Base-by-base conservation (phyloP, 2,797 vertebrate species). In the Rhabdomys pumilio region DNA sequence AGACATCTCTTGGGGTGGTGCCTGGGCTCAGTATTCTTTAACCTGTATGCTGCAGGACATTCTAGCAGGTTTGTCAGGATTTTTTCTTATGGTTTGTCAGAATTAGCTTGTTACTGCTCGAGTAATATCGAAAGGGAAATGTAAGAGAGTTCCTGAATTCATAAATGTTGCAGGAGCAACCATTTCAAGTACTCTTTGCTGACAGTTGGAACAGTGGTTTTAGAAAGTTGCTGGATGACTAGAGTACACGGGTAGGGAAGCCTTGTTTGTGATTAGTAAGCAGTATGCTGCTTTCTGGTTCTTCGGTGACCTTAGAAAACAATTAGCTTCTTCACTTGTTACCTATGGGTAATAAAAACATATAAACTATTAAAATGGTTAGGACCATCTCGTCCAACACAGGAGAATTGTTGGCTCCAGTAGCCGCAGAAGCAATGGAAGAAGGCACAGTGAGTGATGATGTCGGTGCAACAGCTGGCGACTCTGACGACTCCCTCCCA, bases 1-100 rank as follows among this genome's bases (percentile, higher is more conserved):
- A 91, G 99, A 99, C 98, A 99, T 99, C 98, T 99, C 99, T 77
- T 99, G 99, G 99, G 99, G 99, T 13, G 99, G 99, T 50, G 99
- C 99, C 47, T 99, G 99, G 99, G 99, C 99, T 87, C 99, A 99
- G 86, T 99, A 99, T 98, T 99, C 99, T 76, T 99, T 99, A 97
- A 99, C 99, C 17, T 99, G 99, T 96, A 99, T 99, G 99, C 98
- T 99, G 4, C 99, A 99, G 98, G 99, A 99, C 98, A 99, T 99
- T 97, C 98, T 99, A 95, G 99, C 99, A 99, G 99, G 99, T 99
- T 98, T 91, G 98, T 93, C 92, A 96, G 73, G 63, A 96, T 24
- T 92, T 12, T 97, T 97, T 97, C 26, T 53, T 80, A 61, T 41
- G 0, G 0, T 90, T 6, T 4, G 0, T 81, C 88, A 44, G 8